These are phyloP conservation scores for Sphaeramia orbicularis DNA, from an alignment of 2,797 vertebrate species.

Conservation along the genomic window DNA sequence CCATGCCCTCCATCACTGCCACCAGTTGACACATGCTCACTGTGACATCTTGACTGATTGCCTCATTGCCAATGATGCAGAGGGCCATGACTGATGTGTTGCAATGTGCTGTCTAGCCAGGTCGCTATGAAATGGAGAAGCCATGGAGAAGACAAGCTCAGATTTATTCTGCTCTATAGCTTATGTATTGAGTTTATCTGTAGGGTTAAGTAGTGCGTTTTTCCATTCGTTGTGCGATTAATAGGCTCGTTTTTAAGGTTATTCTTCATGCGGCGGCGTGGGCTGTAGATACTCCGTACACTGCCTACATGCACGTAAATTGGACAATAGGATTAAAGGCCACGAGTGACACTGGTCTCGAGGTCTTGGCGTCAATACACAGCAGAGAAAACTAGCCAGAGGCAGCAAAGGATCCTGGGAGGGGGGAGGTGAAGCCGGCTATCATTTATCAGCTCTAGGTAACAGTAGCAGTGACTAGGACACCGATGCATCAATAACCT, in stretches of 20 bases:
- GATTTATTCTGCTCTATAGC: constrained; percentile 33
- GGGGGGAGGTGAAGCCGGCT: constrained; percentile 27
- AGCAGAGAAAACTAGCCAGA: constrained; percentile 48
- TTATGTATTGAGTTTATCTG: constrained; percentile 18
- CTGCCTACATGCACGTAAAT: constrained; percentile 28
- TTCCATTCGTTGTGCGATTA: constrained; percentile 18
- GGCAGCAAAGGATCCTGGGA: constrained; percentile 52
- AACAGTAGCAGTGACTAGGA: constrained; percentile 57
- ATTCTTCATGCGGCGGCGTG: constrained; percentile 2
- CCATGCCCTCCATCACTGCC: constrained; percentile 70
- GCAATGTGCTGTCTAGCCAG: constrained; percentile 15
- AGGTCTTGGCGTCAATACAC: constrained; percentile 57
- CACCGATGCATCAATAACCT: constrained; percentile 67
- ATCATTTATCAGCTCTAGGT: constrained; percentile 73
- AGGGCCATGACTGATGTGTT: constrained; percentile 62
- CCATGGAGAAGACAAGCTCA: constrained; percentile 19
- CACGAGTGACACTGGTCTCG: constrained; percentile 27
- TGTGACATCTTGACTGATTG: constrained; percentile 75
- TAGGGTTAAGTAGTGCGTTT: constrained; percentile 5
- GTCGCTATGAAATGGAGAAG: constrained; percentile 39
- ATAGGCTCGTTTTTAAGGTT: constrained; percentile 30
- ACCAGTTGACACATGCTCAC: constrained; percentile 67
- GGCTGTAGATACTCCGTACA: constrained; percentile 18
- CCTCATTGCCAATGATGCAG: constrained; percentile 60
- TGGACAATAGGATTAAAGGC: constrained; percentile 57